Percentiles rank a stretch among this genome's conserved stretches.
phyloP scores from a whole-genome alignment of 1,140 invertebrate genomes.

The Aphaenogaster ashmeadi region DNA sequence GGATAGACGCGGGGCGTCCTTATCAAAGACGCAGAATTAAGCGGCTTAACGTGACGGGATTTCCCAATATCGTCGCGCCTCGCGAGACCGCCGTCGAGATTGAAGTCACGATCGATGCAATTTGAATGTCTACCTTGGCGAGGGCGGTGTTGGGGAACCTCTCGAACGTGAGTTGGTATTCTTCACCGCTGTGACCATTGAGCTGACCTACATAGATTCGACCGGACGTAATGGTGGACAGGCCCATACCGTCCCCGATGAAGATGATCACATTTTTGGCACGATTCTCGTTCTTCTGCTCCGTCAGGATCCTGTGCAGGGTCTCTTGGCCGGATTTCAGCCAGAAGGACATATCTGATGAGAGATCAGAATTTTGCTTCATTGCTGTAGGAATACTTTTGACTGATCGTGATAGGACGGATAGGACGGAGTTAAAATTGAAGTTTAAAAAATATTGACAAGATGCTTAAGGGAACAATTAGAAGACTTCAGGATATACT shows the following conservation, averaged over 20 bases:
- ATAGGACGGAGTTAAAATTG: neutral
- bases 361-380: conserved; percentile 52
- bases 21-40: conserved; percentile 58
- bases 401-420: neutral
- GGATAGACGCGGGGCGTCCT: conserved; percentile 31
- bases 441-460: neutral
- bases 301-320: conserved; percentile 79
- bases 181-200: conserved; percentile 87
- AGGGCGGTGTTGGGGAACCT: conserved; percentile 88
- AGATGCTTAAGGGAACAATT: neutral
- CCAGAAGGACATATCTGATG: conserved; percentile 84
- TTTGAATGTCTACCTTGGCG: conserved; percentile 88
- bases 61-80: conserved; percentile 31
- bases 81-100: conserved; percentile 24
- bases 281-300: conserved; percentile 84
- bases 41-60: conserved; percentile 52
- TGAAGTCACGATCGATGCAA: conserved; percentile 29
- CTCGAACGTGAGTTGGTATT: conserved; percentile 88
- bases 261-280: conserved; percentile 92
- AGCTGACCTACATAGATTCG: conserved; percentile 89
- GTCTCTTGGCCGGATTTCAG: conserved; percentile 83
- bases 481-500: too few relatives aligned
- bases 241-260: conserved; percentile 92
- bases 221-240: conserved; percentile 90
- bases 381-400: conserved; percentile 39